A percentile compares a stretch with the other conserved stretches of the same genome.
Evolutionary conservation across 2,888 invertebrate genomes (phyloP).

Genomic region (Caenorhabditis drosophilae): DNA sequence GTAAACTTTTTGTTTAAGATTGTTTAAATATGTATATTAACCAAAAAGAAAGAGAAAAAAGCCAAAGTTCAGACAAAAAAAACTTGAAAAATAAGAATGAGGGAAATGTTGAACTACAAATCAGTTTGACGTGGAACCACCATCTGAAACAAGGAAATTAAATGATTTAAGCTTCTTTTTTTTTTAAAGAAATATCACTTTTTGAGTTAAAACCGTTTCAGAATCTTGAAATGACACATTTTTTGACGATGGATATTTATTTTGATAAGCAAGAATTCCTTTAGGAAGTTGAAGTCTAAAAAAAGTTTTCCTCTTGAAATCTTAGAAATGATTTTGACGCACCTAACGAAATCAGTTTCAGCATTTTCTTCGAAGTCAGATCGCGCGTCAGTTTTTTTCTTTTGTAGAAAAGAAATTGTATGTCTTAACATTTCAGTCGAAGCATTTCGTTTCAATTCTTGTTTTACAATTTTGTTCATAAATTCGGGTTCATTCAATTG

Average conservation of each 20-base stretch:
- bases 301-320: neutral
- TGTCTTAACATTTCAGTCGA: slow-evolving; percentile 33
- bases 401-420: slow-evolving; percentile 36
- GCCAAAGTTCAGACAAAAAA: too few species aligned
- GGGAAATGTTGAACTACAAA: slow-evolving; percentile 3
- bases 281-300: slow-evolving; percentile 38
- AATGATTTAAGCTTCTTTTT: too few species aligned
- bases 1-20: too few species aligned
- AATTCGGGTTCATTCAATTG: slow-evolving; percentile 31
- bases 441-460: slow-evolving; percentile 33
- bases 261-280: slow-evolving; percentile 29
- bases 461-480: slow-evolving; percentile 32
- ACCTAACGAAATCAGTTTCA: slow-evolving; percentile 38
- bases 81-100: neutral
- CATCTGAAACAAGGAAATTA: too few species aligned
- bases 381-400: slow-evolving; percentile 31
- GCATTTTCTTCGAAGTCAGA: slow-evolving; percentile 5
- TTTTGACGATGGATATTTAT: slow-evolving; percentile 32
- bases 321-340: neutral
- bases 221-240: slow-evolving; percentile 36
- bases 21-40: too few species aligned
- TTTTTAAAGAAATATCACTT: neutral
- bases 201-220: slow-evolving; percentile 9
- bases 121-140: slow-evolving; percentile 32
- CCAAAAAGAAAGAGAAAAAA: too few species aligned